phyloP scores from a whole-genome alignment of 1,140 invertebrate genomes.

The Drosophila tropicalis region DNA sequence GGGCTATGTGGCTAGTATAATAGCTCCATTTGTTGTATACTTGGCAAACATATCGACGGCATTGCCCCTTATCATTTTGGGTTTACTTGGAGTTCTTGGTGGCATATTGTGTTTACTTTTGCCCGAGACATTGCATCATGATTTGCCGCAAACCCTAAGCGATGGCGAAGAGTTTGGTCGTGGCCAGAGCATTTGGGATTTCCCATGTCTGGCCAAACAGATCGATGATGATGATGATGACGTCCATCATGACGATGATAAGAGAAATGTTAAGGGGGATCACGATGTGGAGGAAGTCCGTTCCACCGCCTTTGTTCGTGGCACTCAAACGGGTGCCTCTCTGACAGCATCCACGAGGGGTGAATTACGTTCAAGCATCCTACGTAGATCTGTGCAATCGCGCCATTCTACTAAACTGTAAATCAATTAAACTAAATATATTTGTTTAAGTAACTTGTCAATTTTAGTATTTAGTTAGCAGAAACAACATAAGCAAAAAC shows the following conservation, averaged over 20 bases:
- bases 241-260: slow-evolving; percentile 30
- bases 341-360: slow-evolving; percentile 86
- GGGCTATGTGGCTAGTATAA: slow-evolving; percentile 92
- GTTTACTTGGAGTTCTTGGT: slow-evolving; percentile 88
- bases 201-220: slow-evolving; percentile 87
- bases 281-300: slow-evolving; percentile 67
- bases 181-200: slow-evolving; percentile 90
- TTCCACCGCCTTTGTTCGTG: slow-evolving; percentile 71
- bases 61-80: slow-evolving; percentile 90
- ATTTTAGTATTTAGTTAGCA: slow-evolving; percentile 35
- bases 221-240: slow-evolving; percentile 58
- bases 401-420: slow-evolving; percentile 70
- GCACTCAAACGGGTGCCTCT: slow-evolving; percentile 83
- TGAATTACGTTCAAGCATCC: slow-evolving; percentile 87
- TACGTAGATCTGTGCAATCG: slow-evolving; percentile 84
- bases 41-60: slow-evolving; percentile 88
- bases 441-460: not conserved
- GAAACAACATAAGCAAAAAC: slow-evolving; percentile 24
- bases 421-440: not conserved
- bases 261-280: slow-evolving; percentile 21
- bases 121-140: slow-evolving; percentile 92
- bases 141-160: slow-evolving; percentile 91
- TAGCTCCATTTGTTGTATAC: slow-evolving; percentile 92
- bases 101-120: slow-evolving; percentile 89
- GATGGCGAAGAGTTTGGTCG: slow-evolving; percentile 94